These are phyloP conservation scores for Muricea muricata DNA, from an alignment of 92 coral and sea anemone species.

Conservation along the genomic window DNA sequence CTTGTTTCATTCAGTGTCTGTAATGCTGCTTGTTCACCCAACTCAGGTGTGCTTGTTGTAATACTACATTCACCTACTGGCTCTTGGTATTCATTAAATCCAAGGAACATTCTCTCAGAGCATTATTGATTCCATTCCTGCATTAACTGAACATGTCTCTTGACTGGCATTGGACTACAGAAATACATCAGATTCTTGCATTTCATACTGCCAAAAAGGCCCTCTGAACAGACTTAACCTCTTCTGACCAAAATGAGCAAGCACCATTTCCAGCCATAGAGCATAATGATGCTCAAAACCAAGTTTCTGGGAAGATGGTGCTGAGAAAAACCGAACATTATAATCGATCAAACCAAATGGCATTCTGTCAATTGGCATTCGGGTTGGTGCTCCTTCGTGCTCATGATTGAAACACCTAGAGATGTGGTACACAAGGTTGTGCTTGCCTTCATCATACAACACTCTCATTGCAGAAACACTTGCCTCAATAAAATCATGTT, in stretches of 20 bases:
- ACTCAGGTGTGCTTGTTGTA: not conserved
- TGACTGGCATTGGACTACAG: not conserved
- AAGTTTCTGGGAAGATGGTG: slow-evolving; percentile 38
- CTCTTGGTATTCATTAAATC: slow-evolving; percentile 2
- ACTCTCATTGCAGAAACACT: slow-evolving; percentile 54
- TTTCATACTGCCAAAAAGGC: slow-evolving; percentile 66
- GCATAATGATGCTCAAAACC: slow-evolving; percentile 67
- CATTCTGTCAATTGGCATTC: slow-evolving; percentile 58
- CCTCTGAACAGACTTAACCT: slow-evolving; percentile 54
- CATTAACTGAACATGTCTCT: not conserved
- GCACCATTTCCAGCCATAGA: slow-evolving; percentile 60
- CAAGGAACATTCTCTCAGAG: slow-evolving; percentile 6
- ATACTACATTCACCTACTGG: not conserved
- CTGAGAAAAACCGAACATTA: slow-evolving; percentile 56
- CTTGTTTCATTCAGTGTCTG: not conserved
- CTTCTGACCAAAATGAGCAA: slow-evolving; percentile 70
- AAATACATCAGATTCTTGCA: not conserved
- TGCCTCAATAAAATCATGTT: slow-evolving; percentile 40
- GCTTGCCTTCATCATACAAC: slow-evolving; percentile 35
- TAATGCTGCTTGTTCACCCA: slow-evolving; percentile 8
- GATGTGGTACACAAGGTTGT: slow-evolving; percentile 39
- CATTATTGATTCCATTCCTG: not conserved
- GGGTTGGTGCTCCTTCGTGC: not conserved
- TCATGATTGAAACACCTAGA: slow-evolving; percentile 33
- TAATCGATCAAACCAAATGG: slow-evolving; percentile 65